These are phyloP conservation scores for Papilio machaon DNA, from an alignment of 1,140 invertebrate species.

Conservation along the genomic window DNA sequence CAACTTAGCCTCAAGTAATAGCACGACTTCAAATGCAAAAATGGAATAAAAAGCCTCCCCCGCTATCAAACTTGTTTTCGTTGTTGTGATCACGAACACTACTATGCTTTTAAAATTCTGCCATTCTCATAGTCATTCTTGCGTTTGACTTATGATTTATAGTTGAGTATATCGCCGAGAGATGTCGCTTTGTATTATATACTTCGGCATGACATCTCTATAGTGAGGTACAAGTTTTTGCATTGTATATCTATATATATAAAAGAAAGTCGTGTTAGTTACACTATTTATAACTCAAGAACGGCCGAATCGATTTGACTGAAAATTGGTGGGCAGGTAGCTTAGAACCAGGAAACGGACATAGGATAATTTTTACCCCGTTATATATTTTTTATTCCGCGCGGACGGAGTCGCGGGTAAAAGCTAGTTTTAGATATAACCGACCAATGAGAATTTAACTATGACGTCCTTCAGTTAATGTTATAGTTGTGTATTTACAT, in stretches of 20 bases:
- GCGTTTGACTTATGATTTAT: constrained; percentile 10
- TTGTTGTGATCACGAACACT: constrained; percentile 19
- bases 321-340: too few relatives aligned
- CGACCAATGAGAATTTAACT: background rate
- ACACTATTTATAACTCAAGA: too few relatives aligned
- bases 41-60: constrained; percentile 5
- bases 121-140: background rate
- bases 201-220: constrained; percentile 3
- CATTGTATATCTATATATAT: constrained; percentile 17
- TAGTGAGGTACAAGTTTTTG: constrained; percentile 12
- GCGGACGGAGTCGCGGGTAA: background rate
- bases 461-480: background rate
- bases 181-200: background rate
- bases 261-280: too few relatives aligned
- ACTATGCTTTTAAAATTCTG: background rate
- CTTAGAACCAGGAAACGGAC: too few relatives aligned
- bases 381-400: too few relatives aligned
- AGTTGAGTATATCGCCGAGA: background rate
- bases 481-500: background rate
- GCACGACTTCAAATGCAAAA: constrained; percentile 4
- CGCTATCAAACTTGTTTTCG: background rate
- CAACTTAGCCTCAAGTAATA: background rate
- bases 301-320: too few relatives aligned
- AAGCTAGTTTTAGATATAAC: too few relatives aligned
- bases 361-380: too few relatives aligned